Evolutionary conservation across 1,140 invertebrate genomes (phyloP).

Genomic region (Eueides isabella): DNA sequence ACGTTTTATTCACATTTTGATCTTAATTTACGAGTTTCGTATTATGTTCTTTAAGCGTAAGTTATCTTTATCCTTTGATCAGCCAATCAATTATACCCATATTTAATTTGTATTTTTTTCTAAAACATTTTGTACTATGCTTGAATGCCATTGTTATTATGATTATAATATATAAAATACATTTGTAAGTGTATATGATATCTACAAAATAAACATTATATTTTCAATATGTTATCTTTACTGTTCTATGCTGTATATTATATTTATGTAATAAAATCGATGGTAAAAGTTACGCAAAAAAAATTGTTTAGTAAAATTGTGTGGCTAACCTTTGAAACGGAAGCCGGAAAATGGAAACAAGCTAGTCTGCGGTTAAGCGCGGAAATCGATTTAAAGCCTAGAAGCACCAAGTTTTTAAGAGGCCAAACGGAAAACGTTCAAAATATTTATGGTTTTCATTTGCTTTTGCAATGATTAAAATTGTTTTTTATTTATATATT

Average conservation of each 20-base stretch:
- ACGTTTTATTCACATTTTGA: no score
- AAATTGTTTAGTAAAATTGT: no score
- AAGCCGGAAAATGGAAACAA: conserved; percentile 43
- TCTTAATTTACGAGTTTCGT: no score
- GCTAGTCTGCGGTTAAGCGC: conserved; percentile 47
- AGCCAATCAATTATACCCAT: no score
- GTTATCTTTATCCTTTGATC: no score
- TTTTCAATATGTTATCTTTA: not conserved
- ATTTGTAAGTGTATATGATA: no score
- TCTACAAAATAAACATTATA: not conserved
- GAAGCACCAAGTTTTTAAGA: conserved; percentile 32
- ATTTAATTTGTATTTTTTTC: no score
- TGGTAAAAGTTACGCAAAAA: conserved; percentile 7
- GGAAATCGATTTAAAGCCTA: conserved; percentile 45
- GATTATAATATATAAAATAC: no score
- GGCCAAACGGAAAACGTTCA: conserved; percentile 33
- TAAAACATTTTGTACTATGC: no score
- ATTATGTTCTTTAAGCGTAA: no score
- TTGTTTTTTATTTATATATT: not conserved
- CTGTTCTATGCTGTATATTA: not conserved
- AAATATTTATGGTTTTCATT: conserved; percentile 20
- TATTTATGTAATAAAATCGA: not conserved
- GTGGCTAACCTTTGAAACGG: conserved; percentile 37
- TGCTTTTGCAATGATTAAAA: not conserved
- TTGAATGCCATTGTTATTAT: no score